These are phyloP conservation scores for Rotaria sp. DNA, from an alignment of 2,888 invertebrate species.

Conservation along the genomic window DNA sequence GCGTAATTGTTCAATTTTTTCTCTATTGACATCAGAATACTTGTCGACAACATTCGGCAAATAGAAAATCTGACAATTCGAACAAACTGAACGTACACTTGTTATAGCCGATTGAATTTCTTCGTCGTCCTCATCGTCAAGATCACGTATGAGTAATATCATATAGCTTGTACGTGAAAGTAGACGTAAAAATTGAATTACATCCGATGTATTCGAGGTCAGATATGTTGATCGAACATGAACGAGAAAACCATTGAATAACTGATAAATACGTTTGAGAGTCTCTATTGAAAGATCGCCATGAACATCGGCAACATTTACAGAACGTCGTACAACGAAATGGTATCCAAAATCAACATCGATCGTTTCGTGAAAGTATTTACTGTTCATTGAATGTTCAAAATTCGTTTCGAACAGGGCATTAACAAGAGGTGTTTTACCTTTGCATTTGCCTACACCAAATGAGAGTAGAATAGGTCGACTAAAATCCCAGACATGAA, in stretches of 20 bases:
- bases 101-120: background rate
- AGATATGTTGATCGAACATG: background rate
- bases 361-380: background rate
- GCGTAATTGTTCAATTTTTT: background rate
- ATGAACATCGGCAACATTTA: background rate
- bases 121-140: background rate
- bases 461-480: background rate
- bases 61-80: background rate
- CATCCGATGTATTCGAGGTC: background rate
- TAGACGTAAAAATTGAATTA: background rate
- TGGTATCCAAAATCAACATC: slow-evolving; percentile 8
- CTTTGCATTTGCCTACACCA: background rate
- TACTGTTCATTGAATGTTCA: background rate
- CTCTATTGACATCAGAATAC: background rate
- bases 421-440: background rate
- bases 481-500: background rate
- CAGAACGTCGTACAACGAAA: background rate
- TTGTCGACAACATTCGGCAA: background rate
- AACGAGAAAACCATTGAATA: slow-evolving; percentile 27
- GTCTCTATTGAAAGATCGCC: background rate
- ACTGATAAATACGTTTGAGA: background rate
- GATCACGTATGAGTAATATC: background rate
- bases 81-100: background rate
- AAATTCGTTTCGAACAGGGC: background rate
- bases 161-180: background rate